Base-by-base conservation (phyloP, 2,888 invertebrate species). In the Habroteleia sp. region DNA sequence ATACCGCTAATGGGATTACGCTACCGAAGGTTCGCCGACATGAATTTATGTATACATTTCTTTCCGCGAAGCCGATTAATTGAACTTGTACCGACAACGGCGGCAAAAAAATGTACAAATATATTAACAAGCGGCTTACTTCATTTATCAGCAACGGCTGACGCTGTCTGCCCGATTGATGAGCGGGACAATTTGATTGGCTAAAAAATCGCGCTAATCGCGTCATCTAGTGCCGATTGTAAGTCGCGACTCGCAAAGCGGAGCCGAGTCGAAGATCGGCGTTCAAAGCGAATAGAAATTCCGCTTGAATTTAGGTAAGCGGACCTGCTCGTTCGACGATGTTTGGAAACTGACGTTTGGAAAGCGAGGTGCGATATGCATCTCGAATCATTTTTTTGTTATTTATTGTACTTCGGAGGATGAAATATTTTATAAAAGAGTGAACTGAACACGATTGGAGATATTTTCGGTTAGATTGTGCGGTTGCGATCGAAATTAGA, bases 1-100 rank as follows among this genome's bases (percentile, higher is more conserved):
- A 46, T 44, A 52, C 50, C 29, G 63, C 68, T 74, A 74, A 74
- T 74, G 68, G 74, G 74, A 74, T 74, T 74, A 48, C 74, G 74
- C 68, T 68, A 68, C 74, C 74, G 74, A 62, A 56, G 74, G 62
- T 63, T 8, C 29, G 54, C 39, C 73, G 65, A 27, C 74, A 52
- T 74, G 63, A 69, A 74, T 74, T 74, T 63, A 69, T 69, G 74
- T 54, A 56, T 58, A 39, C 68, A 16, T 39, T 74, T 68, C 68
- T 68, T 74, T 60, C 48, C 56, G 37, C 62, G 39, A 13, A 41
- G 54, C 17, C 62, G 74, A 74, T 68, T 74, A 74, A 74, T 74
- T 74, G 68, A 62, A 68, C 56, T 44, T 41, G 60, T 58, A 62
- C 25, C 58, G 25, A 62, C 62, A 54, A 31, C 25, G 44, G 7